Evolutionary conservation across 1,140 invertebrate species (phyloP).

Genomic region (Augochlora pura): DNA sequence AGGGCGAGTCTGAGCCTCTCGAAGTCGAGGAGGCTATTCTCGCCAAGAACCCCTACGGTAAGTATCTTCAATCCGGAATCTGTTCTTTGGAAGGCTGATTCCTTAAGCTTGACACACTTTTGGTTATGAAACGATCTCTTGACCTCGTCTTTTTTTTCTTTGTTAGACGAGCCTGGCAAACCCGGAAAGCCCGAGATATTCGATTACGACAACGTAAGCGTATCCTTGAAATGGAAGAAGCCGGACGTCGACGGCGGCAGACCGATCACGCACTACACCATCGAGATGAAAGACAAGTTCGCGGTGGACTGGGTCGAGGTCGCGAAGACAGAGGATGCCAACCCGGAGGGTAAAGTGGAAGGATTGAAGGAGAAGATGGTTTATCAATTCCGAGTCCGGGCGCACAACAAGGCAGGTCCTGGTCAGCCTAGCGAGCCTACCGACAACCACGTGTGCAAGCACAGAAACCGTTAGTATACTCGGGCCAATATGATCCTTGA

Average conservation of each 20-base stretch:
- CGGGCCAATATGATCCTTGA: too few relatives aligned
- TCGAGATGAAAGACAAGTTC: constrained; percentile 98
- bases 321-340: constrained; percentile 88
- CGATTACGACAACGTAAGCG: constrained; percentile 96
- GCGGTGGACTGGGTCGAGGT: constrained; percentile 94
- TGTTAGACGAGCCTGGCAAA: constrained; percentile 89
- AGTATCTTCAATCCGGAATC: constrained; percentile 38
- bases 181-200: constrained; percentile 95
- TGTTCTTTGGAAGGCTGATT: too few relatives aligned
- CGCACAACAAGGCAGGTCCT: constrained; percentile 94
- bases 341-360: constrained; percentile 90
- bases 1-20: constrained; percentile 97
- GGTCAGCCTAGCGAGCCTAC: constrained; percentile 95
- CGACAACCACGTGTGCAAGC: constrained; percentile 95
- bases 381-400: constrained; percentile 95
- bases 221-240: constrained; percentile 93
- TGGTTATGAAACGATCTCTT: too few relatives aligned
- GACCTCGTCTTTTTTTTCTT: not conserved
- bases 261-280: constrained; percentile 95
- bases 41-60: constrained; percentile 98
- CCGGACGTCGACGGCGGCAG: constrained; percentile 95
- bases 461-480: constrained; percentile 90
- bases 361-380: constrained; percentile 95
- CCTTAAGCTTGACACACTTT: too few relatives aligned
- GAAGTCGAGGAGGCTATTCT: constrained; percentile 93